Evolutionary conservation across 2,113 vertebrate species (phyloP).

Genomic region (Guaruba guarouba): DNA sequence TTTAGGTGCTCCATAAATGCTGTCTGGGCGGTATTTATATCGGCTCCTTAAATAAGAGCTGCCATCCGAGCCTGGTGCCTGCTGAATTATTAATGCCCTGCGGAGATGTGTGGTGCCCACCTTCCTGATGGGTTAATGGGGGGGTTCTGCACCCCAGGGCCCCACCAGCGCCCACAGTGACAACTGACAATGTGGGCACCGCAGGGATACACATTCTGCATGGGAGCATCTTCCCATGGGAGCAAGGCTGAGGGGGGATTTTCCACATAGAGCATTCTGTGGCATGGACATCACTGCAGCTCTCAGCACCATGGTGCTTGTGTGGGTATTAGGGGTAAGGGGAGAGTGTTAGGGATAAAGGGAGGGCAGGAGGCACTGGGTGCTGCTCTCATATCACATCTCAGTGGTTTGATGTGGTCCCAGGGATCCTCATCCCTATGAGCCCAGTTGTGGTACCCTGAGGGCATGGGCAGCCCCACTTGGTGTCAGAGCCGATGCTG

Average conservation of each 20-base stretch:
- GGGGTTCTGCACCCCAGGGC: neutral
- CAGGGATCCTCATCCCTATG: neutral
- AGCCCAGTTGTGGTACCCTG: accelerated
- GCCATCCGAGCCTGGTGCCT: constrained; percentile 50
- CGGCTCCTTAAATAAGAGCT: constrained; percentile 66
- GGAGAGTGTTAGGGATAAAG: neutral
- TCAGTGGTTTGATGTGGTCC: neutral
- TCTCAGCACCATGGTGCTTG: accelerated
- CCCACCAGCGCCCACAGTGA: neutral
- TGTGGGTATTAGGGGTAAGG: accelerated
- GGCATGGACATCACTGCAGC: neutral
- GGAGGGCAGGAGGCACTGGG: neutral
- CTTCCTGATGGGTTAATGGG: neutral
- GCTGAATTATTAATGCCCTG: constrained; percentile 68
- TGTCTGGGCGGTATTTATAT: constrained; percentile 66
- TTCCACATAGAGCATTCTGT: accelerated
- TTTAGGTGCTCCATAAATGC: constrained; percentile 50
- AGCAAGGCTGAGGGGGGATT: neutral
- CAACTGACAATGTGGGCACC: accelerated
- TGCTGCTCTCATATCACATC: neutral
- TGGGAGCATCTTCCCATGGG: neutral
- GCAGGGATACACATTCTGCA: accelerated
- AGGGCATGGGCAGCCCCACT: neutral
- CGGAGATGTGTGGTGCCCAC: neutral
- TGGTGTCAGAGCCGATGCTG: neutral